phyloP scores from a whole-genome alignment of 2,113 vertebrate species.

The Monarcha castaneiventris region DNA sequence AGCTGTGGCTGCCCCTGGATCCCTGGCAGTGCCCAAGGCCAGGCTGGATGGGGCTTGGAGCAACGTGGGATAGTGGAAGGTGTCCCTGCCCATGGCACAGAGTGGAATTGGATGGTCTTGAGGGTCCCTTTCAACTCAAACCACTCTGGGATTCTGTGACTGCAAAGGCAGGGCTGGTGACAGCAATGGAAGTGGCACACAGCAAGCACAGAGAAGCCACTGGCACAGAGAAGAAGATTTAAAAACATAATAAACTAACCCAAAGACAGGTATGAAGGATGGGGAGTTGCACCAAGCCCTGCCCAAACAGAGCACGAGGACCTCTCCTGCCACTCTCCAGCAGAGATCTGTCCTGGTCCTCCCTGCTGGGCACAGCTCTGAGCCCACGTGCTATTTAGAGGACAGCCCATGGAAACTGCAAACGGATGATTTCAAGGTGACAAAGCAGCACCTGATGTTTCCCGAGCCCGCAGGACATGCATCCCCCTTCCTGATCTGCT shows the following conservation, averaged over 20 bases:
- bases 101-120: neutral
- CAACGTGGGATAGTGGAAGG: rapidly evolving
- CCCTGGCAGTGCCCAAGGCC: rapidly evolving
- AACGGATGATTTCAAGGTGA: constrained; percentile 16
- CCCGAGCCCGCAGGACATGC: rapidly evolving
- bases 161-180: neutral
- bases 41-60: rapidly evolving
- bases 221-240: neutral
- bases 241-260: neutral
- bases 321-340: neutral
- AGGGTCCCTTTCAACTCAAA: neutral
- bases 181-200: neutral
- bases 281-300: neutral
- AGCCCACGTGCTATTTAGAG: neutral
- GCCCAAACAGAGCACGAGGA: rapidly evolving
- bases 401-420: neutral
- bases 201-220: rapidly evolving
- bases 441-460: constrained; percentile 39
- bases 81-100: neutral
- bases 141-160: neutral
- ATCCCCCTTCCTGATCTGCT: rapidly evolving
- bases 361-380: neutral
- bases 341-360: rapidly evolving
- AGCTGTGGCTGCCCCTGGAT: neutral
- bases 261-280: neutral